phyloP scores from a whole-genome alignment of 1,140 invertebrate species.

The Argopecten irradians region DNA sequence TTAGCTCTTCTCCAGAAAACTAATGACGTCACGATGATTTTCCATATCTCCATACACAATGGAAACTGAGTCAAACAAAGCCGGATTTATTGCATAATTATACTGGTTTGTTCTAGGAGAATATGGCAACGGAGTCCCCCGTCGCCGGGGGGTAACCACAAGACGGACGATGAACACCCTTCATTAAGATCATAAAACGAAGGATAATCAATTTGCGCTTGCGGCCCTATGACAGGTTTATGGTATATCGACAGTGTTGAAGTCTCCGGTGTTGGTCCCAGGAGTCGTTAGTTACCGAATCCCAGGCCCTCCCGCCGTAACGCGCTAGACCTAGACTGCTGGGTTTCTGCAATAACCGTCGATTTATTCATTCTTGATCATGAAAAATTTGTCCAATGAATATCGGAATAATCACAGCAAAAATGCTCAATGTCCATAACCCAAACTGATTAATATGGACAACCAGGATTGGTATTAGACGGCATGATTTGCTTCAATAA shows the following conservation, averaged over 20 bases:
- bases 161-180: not conserved
- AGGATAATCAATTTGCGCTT: constrained; percentile 5
- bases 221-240: constrained; percentile 20
- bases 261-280: not conserved
- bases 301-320: not conserved
- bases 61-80: not conserved
- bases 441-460: not conserved
- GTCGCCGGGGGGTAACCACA: not conserved
- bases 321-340: not conserved
- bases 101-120: not conserved
- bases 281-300: not conserved
- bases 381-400: constrained; percentile 8
- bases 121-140: not conserved
- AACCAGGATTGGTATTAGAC: not conserved
- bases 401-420: not conserved
- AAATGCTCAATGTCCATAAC: not conserved
- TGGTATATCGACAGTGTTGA: not conserved
- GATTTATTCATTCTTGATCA: constrained; percentile 23
- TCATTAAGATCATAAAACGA: not conserved
- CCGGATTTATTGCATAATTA: not conserved
- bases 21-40: not conserved
- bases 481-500: not conserved
- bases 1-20: not conserved
- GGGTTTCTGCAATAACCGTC: constrained; percentile 2
- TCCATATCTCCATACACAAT: not conserved